Evolutionary conservation across 2,888 invertebrate genomes (phyloP).

Genomic region (Drosophila melanosoma): DNA sequence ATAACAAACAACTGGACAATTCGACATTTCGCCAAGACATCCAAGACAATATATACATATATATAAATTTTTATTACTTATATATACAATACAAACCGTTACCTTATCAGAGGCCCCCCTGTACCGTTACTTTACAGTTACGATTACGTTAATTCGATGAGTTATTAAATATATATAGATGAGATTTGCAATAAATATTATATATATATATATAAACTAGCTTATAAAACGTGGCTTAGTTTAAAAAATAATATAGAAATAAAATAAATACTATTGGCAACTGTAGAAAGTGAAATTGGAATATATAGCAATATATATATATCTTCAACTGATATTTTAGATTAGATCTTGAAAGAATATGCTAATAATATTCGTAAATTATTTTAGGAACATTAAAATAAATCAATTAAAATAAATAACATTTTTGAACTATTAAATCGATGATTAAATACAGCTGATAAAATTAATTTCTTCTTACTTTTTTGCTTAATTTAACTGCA

Average conservation of each 20-base stretch:
- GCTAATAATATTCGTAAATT: neutral
- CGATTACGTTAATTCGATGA: neutral
- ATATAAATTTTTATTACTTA: neutral
- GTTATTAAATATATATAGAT: too few relatives aligned
- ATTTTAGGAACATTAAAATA: neutral
- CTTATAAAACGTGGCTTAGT: neutral
- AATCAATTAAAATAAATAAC: too few relatives aligned
- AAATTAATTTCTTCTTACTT: neutral
- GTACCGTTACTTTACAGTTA: neutral
- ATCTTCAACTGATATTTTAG: neutral
- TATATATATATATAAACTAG: fast-evolving
- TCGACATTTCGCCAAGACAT: slow-evolving; percentile 16
- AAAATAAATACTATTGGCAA: neutral
- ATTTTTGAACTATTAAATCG: neutral
- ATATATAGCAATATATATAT: slow-evolving; percentile 2
- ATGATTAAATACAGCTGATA: neutral
- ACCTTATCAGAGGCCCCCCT: neutral
- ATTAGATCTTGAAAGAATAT: neutral
- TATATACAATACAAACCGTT: slow-evolving; percentile 1
- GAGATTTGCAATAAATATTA: neutral
- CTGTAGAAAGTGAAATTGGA: neutral
- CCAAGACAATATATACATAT: slow-evolving; percentile 14
- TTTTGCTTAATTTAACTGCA: too few relatives aligned
- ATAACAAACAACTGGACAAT: slow-evolving; percentile 50
- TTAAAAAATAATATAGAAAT: neutral